Evolutionary conservation across 2,888 invertebrate species (phyloP), one percentile per base, ranked within the genome.

Genomic region (Catocala nupta): DNA sequence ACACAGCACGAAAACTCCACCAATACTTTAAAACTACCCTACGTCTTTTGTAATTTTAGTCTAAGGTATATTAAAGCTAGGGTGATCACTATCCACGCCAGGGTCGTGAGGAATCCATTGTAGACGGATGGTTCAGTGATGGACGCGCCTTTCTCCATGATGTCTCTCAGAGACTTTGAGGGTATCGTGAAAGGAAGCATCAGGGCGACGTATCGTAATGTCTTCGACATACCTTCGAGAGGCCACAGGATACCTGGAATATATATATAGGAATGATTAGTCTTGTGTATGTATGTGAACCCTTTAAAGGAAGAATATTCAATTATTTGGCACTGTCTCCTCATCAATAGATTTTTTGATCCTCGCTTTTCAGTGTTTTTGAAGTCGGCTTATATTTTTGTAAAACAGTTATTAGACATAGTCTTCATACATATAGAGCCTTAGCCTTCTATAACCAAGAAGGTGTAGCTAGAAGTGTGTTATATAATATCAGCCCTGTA

Each of bases 111-210:
- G 78, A 97, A 96, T 0, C 98, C 98, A 58, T 92, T 93, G 87
- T 96, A 96, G 9, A 98, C 97, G 13, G 96, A 93, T 0, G 95
- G 93, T 63, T 97, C 95, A 0, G 94, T 88, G 44, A 98, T 90
- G 0, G 95, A 86, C 93, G 96, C 96, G 0, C 98, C 98, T 83
- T 97, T 96, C 65, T 96, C 96, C 79, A 97, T 94, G 59, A 98
- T 95, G 75, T 96, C 96, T 66, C 98, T 92, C 57, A 98, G 93
- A 0, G 98, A 96, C 67, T 96, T 95, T 0, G 97, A 96, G 0
- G 98, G 96, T 57, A 97, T 90, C 0, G 98, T 98, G 83, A 97
- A 97, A 0, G 98, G 98, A 5, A 98, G 91, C 0, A 93, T 84
- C 54, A 96, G 90, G 5, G 97, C 96, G 47, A 97, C 60, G 74